Evolutionary conservation across 2,888 invertebrate genomes (phyloP), one percentile per base, ranked within the genome.

Genomic region (Netelia inedita): DNA sequence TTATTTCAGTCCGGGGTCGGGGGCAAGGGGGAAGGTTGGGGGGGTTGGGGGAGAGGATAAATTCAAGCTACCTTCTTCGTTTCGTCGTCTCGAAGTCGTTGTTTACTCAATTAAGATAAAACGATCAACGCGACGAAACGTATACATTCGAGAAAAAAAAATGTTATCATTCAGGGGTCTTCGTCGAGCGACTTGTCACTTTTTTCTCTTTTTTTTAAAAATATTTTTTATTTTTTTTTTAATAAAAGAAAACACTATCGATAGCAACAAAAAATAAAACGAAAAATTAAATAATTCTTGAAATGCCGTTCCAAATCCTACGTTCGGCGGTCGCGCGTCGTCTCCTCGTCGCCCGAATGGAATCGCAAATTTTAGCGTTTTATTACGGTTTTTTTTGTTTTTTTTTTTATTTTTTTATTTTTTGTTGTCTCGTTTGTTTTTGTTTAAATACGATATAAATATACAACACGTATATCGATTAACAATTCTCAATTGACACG

Each of bases 401-500:
- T 50, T 75, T 41, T 35, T 11, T 57, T 57, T 46, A 6, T 59
- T 61, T 2, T 59, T 46, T 71, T 68, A 21, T 63, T 23, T n/a
- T n/a, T n/a, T n/a, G n/a, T n/a, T n/a, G n/a, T n/a, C n/a, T n/a
- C 5, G 16, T 11, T 19, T 59, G 50, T 74, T 57, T 35, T 41
- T 55, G 23, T 11, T 68, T 14, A 53, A 76, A 81, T 59, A 57
- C 11, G 55, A 43, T 19, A 69, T 61, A 61, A 61, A 23, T 11
- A 61, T 61, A 35, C 50, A 66, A 19, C 53, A 68, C 57, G n/a
- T 41, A 72, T 72, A 66, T 14, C 59, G 46, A 78, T 69, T 43
- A 43, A 41, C n/a, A 16, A 57, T 53, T 63, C 14, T 68, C 46
- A 55, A 28, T 57, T 28, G 41, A 82, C 78, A 82, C 81, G 78